These are phyloP conservation scores for Corvus hawaiiensis DNA, from an alignment of 2,113 vertebrate species.

Conservation along the genomic window DNA sequence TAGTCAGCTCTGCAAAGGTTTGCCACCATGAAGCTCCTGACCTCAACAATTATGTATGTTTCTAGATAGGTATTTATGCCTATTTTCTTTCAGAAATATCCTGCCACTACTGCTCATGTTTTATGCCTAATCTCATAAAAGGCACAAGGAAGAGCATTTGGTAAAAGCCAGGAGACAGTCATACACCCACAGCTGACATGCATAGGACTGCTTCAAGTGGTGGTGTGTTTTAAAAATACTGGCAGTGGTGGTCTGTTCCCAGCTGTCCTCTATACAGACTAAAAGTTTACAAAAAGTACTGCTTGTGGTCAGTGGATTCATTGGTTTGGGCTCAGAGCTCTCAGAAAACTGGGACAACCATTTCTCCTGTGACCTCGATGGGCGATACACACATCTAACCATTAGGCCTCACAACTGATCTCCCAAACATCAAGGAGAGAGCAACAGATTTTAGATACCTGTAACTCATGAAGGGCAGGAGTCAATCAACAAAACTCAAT, in stretches of 20 bases:
- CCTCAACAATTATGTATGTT: not conserved
- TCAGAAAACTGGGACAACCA: not conserved
- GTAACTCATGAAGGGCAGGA: not conserved
- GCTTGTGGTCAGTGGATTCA: not conserved
- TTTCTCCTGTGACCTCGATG: not conserved
- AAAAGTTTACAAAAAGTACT: not conserved
- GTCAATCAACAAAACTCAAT: not conserved
- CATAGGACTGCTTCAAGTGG: not conserved
- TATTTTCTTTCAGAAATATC: not conserved
- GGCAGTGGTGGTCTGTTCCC: not conserved
- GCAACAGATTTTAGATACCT: not conserved
- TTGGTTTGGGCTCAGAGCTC: not conserved
- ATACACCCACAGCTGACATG: not conserved
- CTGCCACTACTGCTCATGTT: not conserved
- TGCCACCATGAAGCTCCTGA: not conserved
- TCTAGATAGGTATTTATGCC: not conserved
- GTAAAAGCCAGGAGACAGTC: not conserved
- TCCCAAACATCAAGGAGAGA: not conserved
- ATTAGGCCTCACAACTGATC: not conserved
- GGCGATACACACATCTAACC: accelerated
- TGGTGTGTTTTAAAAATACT: not conserved
- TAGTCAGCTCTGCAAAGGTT: not conserved
- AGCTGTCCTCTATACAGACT: not conserved
- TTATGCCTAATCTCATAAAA: not conserved
- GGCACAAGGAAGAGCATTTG: not conserved